Base-by-base conservation (phyloP, 2,113 vertebrate species). In the Oreochromis aureus region DNA sequence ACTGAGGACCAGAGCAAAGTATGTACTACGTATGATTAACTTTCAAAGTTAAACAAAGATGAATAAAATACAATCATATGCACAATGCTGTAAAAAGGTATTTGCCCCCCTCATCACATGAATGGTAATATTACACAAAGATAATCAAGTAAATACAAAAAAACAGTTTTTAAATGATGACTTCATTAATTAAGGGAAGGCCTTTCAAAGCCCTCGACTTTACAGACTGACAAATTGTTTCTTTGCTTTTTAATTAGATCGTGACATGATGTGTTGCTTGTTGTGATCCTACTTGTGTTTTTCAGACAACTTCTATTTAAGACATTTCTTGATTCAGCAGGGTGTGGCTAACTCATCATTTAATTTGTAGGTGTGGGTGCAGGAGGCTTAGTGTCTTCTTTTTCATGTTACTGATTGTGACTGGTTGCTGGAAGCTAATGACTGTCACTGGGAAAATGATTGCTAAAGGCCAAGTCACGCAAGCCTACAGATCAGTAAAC, bases 1-100 rank as follows among this genome's bases (percentile, higher is more conserved):
- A 99, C 98, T 99, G 93, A 61, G 83, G 54, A 69, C 81, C 85
- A 59, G 63, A 91, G 53, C 61, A 51, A 34, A 85, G 11, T 3
- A 7, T 3, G 19, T 63, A n/a, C 10, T 7, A 36, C 19, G 30
- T n/a, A 63, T 19, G 19, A 63, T 63, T 63, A 63, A 63, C 30
- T 63, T 63, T 63, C 59, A 63, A 63, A 63, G 10, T 63, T 34
- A 19, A 34, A 63, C 59, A 63, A 36, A 63, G 30, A 36, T 63
- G 59, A 63, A 63, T 36, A 63, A 36, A 63, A 36, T 63, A 34
- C 59, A 63, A 63, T 63, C 59, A 63, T 34, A 2, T 63, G 30
- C 16, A 63, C 59, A 63, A 19, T 34, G 4, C 2, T 6, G 9
- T 63, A 63, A 63, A 19, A 63, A 7, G 59, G 59, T 63, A 63